Evolutionary conservation across 1,140 invertebrate species (phyloP), one percentile per base, ranked within the genome.

Genomic region (Babylonia areolata): DNA sequence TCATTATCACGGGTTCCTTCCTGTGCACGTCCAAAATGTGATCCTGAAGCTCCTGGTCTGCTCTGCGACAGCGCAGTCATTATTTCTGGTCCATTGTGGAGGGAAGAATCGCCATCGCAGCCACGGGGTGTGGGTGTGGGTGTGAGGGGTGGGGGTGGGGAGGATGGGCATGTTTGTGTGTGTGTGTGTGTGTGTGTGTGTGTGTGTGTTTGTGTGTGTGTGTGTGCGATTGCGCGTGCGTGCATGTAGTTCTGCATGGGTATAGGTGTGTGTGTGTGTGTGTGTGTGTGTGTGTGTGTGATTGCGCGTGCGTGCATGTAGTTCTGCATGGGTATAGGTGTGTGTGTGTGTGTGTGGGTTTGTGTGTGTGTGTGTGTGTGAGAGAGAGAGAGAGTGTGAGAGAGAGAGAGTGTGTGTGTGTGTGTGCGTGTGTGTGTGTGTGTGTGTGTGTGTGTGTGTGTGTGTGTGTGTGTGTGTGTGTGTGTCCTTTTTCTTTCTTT

Each of bases 11-110:
- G 85, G 15, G 86, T 87, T 54, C 92, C 92, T n/a, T n/a, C n/a
- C n/a, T n/a, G 87, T 92, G 91, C 9, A 92, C 87, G 33, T 89
- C 87, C 37, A 92, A 85, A 73, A 92, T 88, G 82, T 89, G 90
- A 85, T 91, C 89, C 85, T 93, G 92, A 33, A 92, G 86, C 51
- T 91, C 91, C n/a, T 51, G 46, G 46, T 51, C 54, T 89, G 87
- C 82, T 92, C 92, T 1, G 91, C 86, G 11, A 87, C 71, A 3
- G 82, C 71, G 58, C 90, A 91, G 51, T 89, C 89, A 35, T 6
- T 64, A 20, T 64, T 85, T 80, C 75, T 86, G 69, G 73, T 54
- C 71, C 51, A 73, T 85, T 39, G 28, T 73, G 12, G 82, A 71
- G 80, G 78, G 23, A 86, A 71, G 46, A 88, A 80, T 42, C 40